phyloP scores from a whole-genome alignment of 2,113 vertebrate species.

The Bos javanicus region DNA sequence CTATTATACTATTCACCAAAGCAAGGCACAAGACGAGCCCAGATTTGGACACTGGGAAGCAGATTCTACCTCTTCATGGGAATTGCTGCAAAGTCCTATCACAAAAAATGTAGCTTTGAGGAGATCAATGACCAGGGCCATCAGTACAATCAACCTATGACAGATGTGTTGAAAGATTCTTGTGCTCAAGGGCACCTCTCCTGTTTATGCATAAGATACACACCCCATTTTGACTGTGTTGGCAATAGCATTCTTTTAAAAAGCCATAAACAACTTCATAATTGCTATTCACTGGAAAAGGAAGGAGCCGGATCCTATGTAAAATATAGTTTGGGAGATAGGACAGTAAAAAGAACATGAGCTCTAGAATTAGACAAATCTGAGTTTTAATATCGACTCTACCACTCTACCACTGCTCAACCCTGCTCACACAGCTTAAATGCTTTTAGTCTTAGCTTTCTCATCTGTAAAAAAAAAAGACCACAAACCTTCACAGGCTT shows the following conservation, averaged over 20 bases:
- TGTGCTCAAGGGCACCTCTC: not conserved
- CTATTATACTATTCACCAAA: not conserved
- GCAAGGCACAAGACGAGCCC: not conserved
- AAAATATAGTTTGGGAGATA: not conserved
- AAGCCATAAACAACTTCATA: not conserved
- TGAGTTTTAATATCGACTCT: not conserved
- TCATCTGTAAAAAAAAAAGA: not conserved
- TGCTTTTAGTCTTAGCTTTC: not conserved
- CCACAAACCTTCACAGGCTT: not conserved
- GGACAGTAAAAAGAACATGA: not conserved
- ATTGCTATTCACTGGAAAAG: not conserved
- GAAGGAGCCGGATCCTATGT: not conserved
- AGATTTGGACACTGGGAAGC: not conserved
- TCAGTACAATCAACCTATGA: not conserved
- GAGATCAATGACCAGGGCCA: not conserved
- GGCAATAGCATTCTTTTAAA: not conserved
- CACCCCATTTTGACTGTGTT: not conserved
- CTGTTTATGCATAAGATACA: not conserved
- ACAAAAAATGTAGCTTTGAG: not conserved
- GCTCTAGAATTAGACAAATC: not conserved
- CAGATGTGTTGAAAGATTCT: not conserved
- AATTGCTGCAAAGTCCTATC: not conserved
- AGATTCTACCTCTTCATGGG: not conserved
- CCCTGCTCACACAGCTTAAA: not conserved
- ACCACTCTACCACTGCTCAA: not conserved